Conservation (phyloP, 2,113 vertebrate species). For the Hippotragus niger region DNA sequence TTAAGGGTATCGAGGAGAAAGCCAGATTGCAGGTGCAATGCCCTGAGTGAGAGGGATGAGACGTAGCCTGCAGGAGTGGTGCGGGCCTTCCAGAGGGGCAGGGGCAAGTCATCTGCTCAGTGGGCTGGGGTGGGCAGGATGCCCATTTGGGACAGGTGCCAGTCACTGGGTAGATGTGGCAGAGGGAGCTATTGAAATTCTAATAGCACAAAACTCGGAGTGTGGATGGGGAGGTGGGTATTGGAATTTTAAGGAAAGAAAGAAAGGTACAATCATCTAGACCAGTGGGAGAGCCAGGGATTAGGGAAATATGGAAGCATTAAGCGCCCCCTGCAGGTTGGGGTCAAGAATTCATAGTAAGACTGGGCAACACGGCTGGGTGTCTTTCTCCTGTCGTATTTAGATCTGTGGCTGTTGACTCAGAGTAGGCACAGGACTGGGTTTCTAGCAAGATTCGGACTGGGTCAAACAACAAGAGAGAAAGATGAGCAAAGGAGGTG, state of each 20-base stretch:
- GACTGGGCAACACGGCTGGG: neutral
- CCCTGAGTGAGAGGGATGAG: neutral
- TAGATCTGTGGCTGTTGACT: neutral
- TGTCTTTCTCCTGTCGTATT: neutral
- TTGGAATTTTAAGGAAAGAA: neutral
- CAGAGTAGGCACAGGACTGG: neutral
- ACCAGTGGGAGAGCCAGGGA: neutral
- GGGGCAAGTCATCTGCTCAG: neutral
- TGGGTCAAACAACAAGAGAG: neutral
- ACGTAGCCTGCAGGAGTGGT: neutral
- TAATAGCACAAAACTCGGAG: neutral
- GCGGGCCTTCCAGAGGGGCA: neutral
- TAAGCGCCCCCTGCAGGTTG: no score
- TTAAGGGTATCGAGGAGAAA: no score
- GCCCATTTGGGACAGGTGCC: fast-evolving
- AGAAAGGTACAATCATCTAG: neutral
- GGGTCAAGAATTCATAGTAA: neutral
- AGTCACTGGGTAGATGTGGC: neutral
- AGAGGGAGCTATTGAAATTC: neutral
- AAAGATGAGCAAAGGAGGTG: neutral
- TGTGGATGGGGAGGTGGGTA: neutral
- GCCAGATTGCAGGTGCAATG: neutral
- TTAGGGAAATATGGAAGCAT: neutral
- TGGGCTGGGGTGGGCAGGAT: neutral
- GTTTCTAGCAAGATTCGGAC: neutral